Conservation (phyloP, 2,797 vertebrate species). For the Megalops cyprinoides region DNA sequence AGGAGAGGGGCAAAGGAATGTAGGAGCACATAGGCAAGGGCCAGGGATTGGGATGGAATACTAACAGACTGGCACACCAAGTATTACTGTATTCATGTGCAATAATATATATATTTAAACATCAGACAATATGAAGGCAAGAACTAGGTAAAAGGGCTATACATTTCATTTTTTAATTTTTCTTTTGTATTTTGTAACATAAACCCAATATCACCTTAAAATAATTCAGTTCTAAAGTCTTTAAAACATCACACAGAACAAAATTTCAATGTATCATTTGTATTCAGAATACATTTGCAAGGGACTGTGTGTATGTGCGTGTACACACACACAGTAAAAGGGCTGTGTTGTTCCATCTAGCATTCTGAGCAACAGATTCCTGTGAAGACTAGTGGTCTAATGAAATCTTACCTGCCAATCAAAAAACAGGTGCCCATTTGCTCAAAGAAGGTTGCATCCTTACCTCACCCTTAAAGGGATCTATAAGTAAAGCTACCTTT, state of each 20-base stretch:
- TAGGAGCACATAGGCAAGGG: conserved; percentile 31
- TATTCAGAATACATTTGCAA: too few species aligned
- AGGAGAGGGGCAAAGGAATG: conserved; percentile 54
- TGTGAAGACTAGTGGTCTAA: conserved; percentile 4
- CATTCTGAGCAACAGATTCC: neutral
- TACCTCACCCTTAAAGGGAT: conserved; percentile 8
- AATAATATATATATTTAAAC: too few species aligned
- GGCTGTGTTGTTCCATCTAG: conserved; percentile 3
- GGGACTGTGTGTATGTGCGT: too few species aligned
- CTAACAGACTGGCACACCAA: neutral
- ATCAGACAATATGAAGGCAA: neutral
- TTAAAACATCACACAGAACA: too few species aligned
- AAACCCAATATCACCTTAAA: too few species aligned
- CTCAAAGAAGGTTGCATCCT: neutral
- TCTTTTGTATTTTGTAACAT: too few species aligned
- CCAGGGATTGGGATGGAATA: neutral
- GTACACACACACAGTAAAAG: too few species aligned
- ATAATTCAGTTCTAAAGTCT: too few species aligned
- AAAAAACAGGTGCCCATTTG: neutral
- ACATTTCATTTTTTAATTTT: too few species aligned
- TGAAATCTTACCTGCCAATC: conserved; percentile 18
- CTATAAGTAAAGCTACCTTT: neutral
- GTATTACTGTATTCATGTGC: too few species aligned
- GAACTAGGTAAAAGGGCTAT: neutral
- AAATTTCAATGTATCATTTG: too few species aligned